These are phyloP conservation scores for Lerista edwardsae DNA, from an alignment of 2,797 vertebrate genomes.

Conservation along the genomic window DNA sequence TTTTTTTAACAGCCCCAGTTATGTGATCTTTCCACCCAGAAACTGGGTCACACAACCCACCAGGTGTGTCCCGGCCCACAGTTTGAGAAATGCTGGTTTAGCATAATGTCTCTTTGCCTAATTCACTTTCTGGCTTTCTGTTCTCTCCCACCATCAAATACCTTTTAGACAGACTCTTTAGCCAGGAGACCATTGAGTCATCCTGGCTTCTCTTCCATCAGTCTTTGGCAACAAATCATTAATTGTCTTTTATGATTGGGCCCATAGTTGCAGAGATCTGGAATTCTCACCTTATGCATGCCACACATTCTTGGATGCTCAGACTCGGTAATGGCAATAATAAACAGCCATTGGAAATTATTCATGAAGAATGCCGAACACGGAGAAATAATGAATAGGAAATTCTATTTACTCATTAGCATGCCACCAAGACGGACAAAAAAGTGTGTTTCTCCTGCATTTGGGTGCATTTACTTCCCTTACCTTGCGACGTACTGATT, in stretches of 20 bases:
- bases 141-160: background rate
- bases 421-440: background rate
- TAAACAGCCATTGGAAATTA: slow-evolving; percentile 25
- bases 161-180: background rate
- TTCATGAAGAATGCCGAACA: slow-evolving; percentile 10
- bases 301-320: slow-evolving; percentile 15
- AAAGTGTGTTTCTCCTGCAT: rapidly evolving
- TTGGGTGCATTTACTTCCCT: background rate
- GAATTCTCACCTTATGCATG: background rate
- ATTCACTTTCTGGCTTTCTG: background rate
- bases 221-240: background rate
- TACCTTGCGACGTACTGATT: background rate
- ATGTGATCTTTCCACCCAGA: too few relatives aligned
- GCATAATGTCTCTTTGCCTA: background rate
- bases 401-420: slow-evolving; percentile 37
- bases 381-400: background rate
- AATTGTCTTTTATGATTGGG: slow-evolving; percentile 4
- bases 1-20: too few relatives aligned
- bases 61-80: too few relatives aligned
- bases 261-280: background rate
- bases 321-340: slow-evolving; percentile 21
- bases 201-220: slow-evolving; percentile 8
- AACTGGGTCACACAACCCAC: too few relatives aligned
- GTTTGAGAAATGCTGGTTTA: too few relatives aligned
- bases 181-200: slow-evolving; percentile 3